Evolutionary conservation across 2,888 invertebrate genomes (phyloP), one percentile per base, ranked within the genome.

Genomic region (Caenorhabditis zanzibari): DNA sequence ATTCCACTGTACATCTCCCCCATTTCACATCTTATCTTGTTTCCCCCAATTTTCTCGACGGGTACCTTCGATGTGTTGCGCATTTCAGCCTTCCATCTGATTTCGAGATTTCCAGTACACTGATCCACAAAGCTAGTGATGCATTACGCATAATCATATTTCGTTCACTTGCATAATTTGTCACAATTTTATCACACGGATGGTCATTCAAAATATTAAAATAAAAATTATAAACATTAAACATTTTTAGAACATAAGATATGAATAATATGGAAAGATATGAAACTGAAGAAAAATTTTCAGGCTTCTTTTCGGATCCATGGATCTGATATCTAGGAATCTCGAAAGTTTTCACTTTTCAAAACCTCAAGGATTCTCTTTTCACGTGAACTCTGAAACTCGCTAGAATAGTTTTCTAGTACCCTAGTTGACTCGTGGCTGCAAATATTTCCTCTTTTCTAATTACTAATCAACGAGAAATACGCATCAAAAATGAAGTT

Each of bases 81-180:
- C 26, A 38, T 24, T 28, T 28, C 28, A 47, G 19, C 54, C 22
- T n/a, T 22, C 54, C 66, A 58, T 75, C 49, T 54, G 2, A 28
- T 47, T 52, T 69, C 76, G 69, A 76, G 76, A 76, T 76, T 69
- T 69, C 19, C 47, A 16, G 24, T 38, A 76, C 63, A 41, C 16
- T 76, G 63, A 54, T 74, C 9, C n/a, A 19, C 35, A 22, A 28
- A 54, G 22, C n/a, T 64, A 38, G 63, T 59, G 35, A 63, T 38
- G 2, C 10, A 19, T 52, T 22, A 54, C 54, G 75, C 75, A 58
- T 75, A 75, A 75, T 75, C n/a, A n/a, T n/a, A n/a, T 32, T 26
- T 10, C 24, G 10, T 47, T 44, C n/a, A 59, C 10, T 26, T 56
- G 44, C 68, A 66, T 59, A 59, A 59, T 3, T 52, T 35, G 14